Evolutionary conservation across 2,113 vertebrate genomes (phyloP), one percentile per base, ranked within the genome.

Genomic region (Burhinus oedicnemus): DNA sequence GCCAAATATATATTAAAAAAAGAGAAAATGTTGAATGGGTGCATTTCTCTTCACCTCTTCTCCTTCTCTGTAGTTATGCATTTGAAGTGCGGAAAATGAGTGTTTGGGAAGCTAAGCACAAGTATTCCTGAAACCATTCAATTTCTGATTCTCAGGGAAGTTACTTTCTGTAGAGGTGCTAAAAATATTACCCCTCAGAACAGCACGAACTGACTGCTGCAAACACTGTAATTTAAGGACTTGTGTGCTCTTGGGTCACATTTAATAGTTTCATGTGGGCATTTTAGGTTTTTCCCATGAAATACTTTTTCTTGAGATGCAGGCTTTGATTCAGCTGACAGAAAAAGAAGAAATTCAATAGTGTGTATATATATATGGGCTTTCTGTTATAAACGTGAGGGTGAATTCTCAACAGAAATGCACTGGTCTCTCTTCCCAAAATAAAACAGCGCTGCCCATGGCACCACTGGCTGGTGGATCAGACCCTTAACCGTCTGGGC

Each of bases 101-200:
- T n/a, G 19, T 57, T 89, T 80, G 23, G 34, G 47, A 79, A 92
- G 34, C 71, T 61, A 74, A 70, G n/a, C 81, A 26, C 26, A 72
- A 83, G 29, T 49, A 45, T 51, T 4, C 1, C 32, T 64, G 42
- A 94, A 92, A 90, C 15, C 17, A 14, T 74, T 69, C 58, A 55
- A n/a, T 12, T 94, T 93, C 61, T 90, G 65, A 83, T 92, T 97
- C 90, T 95, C 88, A 85, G 55, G 69, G 27, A 96, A 94, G 61
- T 45, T 79, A 54, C 94, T 87, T 95, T 95, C 52, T 94, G 47
- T 54, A 54, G 52, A 96, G 45, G 75, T 93, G 77, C 64, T 95
- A 96, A 97, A 97, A 97, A 95, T 96, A 95, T 51, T 83, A 17
- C 44, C 51, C 62, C 78, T 95, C 83, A 93, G 96, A 97, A 96